Conservation (phyloP, 2,113 vertebrate genomes). For the Microcebus ravelobensis region DNA sequence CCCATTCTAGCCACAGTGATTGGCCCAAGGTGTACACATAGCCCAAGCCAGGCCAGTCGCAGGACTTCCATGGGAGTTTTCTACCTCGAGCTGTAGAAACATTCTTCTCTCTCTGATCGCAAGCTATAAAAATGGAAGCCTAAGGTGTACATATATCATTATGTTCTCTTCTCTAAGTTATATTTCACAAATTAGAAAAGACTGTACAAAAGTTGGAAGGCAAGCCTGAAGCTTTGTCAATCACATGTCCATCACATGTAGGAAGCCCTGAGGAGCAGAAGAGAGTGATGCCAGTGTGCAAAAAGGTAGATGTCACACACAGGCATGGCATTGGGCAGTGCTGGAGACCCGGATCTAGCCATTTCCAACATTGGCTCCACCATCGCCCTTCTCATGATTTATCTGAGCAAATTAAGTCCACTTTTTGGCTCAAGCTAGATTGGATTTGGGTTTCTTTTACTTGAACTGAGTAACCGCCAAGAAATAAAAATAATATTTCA, state of each 20-base stretch:
- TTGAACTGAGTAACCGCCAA: neutral
- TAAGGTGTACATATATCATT: neutral
- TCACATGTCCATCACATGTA: neutral
- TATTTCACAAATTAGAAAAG: neutral
- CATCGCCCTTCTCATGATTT: neutral
- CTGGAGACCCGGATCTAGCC: neutral
- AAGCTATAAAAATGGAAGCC: neutral
- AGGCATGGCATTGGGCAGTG: too few species aligned
- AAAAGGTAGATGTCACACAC: neutral
- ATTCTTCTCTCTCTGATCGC: neutral
- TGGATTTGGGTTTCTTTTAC: conserved; percentile 6
- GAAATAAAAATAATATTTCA: conserved; percentile 19
- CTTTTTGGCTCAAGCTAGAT: neutral
- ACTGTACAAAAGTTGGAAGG: neutral
- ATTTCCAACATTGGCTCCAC: neutral
- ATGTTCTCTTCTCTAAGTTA: neutral
- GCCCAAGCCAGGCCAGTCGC: neutral
- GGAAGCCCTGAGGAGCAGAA: neutral
- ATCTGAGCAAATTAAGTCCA: neutral
- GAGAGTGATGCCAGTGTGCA: neutral
- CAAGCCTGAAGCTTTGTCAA: neutral
- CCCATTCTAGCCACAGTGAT: neutral
- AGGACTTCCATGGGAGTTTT: neutral
- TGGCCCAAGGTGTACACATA: neutral
- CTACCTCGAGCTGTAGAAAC: neutral